Conservation (phyloP, 2,113 vertebrate genomes). For the Eira barbara region DNA sequence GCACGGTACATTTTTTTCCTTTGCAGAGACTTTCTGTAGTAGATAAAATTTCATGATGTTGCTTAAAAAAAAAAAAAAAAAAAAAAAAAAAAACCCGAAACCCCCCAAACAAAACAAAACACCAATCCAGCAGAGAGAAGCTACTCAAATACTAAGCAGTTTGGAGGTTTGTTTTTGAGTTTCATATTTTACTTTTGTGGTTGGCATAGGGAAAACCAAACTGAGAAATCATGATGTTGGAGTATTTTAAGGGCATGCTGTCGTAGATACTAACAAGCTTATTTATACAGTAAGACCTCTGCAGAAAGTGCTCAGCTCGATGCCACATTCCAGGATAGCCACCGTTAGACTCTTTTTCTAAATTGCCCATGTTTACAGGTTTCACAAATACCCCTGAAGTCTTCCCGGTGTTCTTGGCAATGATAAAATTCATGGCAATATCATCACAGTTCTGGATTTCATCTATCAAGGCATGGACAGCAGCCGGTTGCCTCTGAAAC, state of each 20-base stretch:
- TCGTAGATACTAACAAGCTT: constrained; percentile 90
- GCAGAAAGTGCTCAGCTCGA: constrained; percentile 92
- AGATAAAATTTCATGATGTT: constrained; percentile 13
- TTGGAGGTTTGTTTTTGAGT: neutral
- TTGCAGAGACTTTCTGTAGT: constrained; percentile 26
- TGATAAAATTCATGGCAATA: constrained; percentile 93
- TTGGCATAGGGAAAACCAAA: constrained; percentile 97
- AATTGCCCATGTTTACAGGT: constrained; percentile 91
- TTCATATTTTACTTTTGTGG: constrained; percentile 89
- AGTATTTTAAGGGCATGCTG: constrained; percentile 93
- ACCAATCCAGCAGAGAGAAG: neutral
- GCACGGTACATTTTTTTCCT: neutral
- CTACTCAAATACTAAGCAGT: neutral
- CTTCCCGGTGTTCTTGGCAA: constrained; percentile 84
- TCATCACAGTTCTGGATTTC: constrained; percentile 97
- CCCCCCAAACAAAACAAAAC: neutral
- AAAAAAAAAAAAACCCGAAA: too few species aligned
- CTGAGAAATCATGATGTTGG: constrained; percentile 96
- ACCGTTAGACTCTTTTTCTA: constrained; percentile 92
- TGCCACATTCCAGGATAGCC: constrained; percentile 97
- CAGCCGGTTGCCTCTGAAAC: constrained; percentile 89
- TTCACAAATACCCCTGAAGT: constrained; percentile 93
- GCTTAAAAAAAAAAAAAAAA: constrained; percentile 22
- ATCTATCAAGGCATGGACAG: constrained; percentile 89
- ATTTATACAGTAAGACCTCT: constrained; percentile 95